phyloP scores from a whole-genome alignment of 2,888 invertebrate species.

The Nomada fucata region DNA sequence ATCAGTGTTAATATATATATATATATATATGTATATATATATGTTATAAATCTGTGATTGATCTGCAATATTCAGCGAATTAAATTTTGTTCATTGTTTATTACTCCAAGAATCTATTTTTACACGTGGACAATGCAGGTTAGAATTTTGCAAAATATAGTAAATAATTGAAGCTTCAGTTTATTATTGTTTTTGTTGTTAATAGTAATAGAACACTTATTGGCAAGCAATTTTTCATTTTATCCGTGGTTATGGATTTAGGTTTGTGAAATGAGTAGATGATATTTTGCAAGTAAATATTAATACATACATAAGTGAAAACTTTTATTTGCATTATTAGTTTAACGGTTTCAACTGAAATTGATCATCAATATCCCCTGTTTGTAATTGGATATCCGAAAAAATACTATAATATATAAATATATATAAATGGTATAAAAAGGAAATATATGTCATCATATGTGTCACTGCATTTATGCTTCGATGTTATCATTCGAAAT shows the following conservation, averaged over 20 bases:
- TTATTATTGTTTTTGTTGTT: neutral
- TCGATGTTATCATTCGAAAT: no score
- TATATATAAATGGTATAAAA: no score
- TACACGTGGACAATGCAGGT: conserved; percentile 65
- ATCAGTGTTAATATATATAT: neutral
- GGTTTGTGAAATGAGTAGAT: no score
- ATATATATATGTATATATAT: neutral
- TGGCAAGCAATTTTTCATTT: neutral
- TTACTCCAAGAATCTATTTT: neutral
- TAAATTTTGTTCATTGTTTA: conserved; percentile 4
- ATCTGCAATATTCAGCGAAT: neutral
- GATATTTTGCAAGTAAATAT: no score
- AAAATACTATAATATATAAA: no score
- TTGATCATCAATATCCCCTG: no score
- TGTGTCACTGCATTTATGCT: no score
- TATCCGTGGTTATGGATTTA: neutral
- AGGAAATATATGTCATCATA: no score
- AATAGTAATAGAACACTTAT: neutral
- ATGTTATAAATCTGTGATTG: neutral
- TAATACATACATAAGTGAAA: no score
- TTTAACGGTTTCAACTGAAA: no score
- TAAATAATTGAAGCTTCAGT: neutral
- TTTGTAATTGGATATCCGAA: no score
- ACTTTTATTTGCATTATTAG: no score
- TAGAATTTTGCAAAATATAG: conserved; percentile 37